Evolutionary conservation across 2,797 vertebrate genomes (phyloP), one percentile per base, ranked within the genome.

Genomic region (Hypotaenidia okinawae): DNA sequence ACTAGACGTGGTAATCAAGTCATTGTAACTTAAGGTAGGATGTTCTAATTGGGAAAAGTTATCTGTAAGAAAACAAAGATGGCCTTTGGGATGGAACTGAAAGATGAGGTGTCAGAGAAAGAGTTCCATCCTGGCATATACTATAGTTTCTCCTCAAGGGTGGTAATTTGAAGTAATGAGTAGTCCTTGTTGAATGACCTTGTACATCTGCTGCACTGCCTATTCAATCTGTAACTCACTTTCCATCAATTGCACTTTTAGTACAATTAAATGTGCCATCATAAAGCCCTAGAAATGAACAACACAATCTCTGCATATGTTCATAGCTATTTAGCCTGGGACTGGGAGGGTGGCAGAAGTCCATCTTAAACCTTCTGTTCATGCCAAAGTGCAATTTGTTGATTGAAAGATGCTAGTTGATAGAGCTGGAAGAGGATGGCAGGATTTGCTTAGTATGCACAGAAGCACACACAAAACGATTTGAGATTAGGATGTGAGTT

Each of bases 141-240:
- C 83, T 77, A 32, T 28, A 62, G 91, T 76, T 96, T 95, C 90
- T 97, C 89, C 94, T 96, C 92, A 70, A 92, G 95, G 95, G 90
- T 95, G 92, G 90, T 97, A 96, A 97, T 97, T 96, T 95, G 95
- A 96, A 97, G 91, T 97, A 97, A 97, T 97, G 96, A 96, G 94
- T 90, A 97, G 95, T 86, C 93, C 94, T 97, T 95, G 63, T 89
- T 92, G 96, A 97, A 91, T 96, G 96, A 96, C 94, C 96, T 97
- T 95, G 87, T 97, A 35, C 85, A 95, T 96, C 94, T 97, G 95
- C 89, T 94, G 83, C 80, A 64, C 92, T 97, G 91, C 58, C 91
- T 96, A 41, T 94, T 95, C 95, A 94, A 74, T 96, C 94, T 97
- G 94, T 84, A 96, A 72, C 79, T 96, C 89, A 35, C 85, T 91